Base-by-base conservation (phyloP, 2,888 invertebrate genomes). In the Limnephilus auricula region DNA sequence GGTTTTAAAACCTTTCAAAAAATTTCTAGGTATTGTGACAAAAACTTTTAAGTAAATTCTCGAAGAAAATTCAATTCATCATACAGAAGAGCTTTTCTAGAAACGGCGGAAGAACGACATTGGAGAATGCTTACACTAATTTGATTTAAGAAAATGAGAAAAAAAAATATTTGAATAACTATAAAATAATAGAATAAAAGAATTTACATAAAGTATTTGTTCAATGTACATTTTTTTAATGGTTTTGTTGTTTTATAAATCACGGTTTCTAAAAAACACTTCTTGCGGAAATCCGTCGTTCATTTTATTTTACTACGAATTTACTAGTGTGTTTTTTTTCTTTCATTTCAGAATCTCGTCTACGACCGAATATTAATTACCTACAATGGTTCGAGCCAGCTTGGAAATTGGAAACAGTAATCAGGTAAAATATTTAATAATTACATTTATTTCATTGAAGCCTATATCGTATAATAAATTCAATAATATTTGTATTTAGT, bases 361-460 rank as follows among this genome's bases (percentile, higher is more conserved):
- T 10, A 78, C 65, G 65, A 65, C 25, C 2, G 9, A 65, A 45
- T 40, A 5, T 37, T 18, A 32, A 86, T 31, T 25, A 18, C 82
- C 34, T 37, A 80, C 12, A 37, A 93, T 93, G 93, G 93, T 92
- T 45, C 90, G 93, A 30, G 90, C 93, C 9, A 93, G 93, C 88
- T 89, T 93, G 83, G 95, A 95, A 94, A 95, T 95, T 92, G 95
- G 95, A 89, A 95, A 95, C 90, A 95, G 95, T 93, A 95, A 95
- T 94, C 95, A 95, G 95, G 95, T 95, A 94, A 89, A 85, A 85
- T 25, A 83, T 9, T 37, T 37, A 34, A 80, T 18, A 80, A 80
- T 5, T 83, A 5, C 37, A 15, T 34, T 32, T 25, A 83, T 31
- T 2, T 40, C 37, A 5, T 2, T 37, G 37, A 37, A 37, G 0